Evolutionary conservation across 64 coral and sea anemone species (phyloP).

Genomic region (Montipora efflorescens): DNA sequence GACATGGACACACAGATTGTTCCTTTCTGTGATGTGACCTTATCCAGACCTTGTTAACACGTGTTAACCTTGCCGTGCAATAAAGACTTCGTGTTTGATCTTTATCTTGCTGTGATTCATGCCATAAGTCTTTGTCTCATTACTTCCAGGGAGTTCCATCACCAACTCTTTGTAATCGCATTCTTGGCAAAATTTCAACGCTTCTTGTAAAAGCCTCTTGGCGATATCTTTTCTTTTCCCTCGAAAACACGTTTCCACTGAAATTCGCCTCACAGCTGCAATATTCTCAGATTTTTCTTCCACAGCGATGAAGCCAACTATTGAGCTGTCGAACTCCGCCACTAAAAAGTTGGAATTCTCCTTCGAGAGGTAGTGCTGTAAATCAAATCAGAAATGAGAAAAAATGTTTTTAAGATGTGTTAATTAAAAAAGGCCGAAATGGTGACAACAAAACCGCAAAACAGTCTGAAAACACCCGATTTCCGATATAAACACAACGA

Average conservation of each 20-base stretch:
- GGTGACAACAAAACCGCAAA: constrained; percentile 21
- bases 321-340: constrained; percentile 62
- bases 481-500: neutral
- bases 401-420: neutral
- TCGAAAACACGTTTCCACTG: constrained; percentile 47
- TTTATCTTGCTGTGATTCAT: neutral
- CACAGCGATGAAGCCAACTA: constrained; percentile 56
- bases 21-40: too few species aligned
- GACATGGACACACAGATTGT: too few species aligned
- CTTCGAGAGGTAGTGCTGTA: constrained; percentile 40
- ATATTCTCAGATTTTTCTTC: constrained; percentile 47
- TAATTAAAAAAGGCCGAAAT: neutral
- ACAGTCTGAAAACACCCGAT: neutral
- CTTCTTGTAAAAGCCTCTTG: constrained; percentile 34
- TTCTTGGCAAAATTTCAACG: constrained; percentile 38
- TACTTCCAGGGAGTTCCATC: constrained; percentile 18
- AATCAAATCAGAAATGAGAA: neutral
- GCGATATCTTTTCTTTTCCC: constrained; percentile 33
- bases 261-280: constrained; percentile 16
- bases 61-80: constrained; percentile 8
- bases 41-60: too few species aligned
- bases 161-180: constrained; percentile 33
- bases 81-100: constrained; percentile 5
- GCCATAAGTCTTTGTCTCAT: neutral
- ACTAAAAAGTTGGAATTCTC: constrained; percentile 45